phyloP scores from a whole-genome alignment of 2,797 vertebrate genomes.

The Sylvilagus floridanus region DNA sequence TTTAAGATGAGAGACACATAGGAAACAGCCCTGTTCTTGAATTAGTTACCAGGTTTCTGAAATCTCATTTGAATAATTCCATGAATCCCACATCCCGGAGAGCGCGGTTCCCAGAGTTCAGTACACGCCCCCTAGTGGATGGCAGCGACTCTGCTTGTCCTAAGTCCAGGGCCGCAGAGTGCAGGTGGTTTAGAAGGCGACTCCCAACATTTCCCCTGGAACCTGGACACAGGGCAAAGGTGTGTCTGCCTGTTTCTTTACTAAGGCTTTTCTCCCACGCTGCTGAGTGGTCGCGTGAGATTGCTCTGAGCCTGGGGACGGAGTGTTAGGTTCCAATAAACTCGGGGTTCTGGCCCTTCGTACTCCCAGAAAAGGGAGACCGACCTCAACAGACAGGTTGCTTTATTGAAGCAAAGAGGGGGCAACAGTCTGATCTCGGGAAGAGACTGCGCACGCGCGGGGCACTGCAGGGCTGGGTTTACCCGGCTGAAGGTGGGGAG shows the following conservation, averaged over 20 bases:
- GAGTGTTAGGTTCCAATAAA: not conserved
- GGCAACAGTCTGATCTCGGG: no score
- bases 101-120: constrained; percentile 6
- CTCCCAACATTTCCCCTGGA: not conserved
- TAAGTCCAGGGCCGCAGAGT: not conserved
- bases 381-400: no score
- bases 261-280: not conserved
- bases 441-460: no score
- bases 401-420: no score
- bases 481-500: no score
- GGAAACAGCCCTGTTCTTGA: not conserved
- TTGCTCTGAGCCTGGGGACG: not conserved
- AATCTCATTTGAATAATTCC: constrained; percentile 2
- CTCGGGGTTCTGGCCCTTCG: no score
- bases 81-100: constrained; percentile 15
- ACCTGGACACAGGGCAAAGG: not conserved
- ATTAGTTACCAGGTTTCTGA: not conserved
- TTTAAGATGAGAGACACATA: not conserved
- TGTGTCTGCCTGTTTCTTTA: not conserved
- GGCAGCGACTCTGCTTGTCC: constrained; percentile 4
- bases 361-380: no score
- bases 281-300: not conserved
- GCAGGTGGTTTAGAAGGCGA: not conserved
- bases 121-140: not conserved
- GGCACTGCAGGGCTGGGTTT: no score